These are phyloP conservation scores for Poecilia latipinna DNA, from an alignment of 2,113 vertebrate species.

Conservation along the genomic window DNA sequence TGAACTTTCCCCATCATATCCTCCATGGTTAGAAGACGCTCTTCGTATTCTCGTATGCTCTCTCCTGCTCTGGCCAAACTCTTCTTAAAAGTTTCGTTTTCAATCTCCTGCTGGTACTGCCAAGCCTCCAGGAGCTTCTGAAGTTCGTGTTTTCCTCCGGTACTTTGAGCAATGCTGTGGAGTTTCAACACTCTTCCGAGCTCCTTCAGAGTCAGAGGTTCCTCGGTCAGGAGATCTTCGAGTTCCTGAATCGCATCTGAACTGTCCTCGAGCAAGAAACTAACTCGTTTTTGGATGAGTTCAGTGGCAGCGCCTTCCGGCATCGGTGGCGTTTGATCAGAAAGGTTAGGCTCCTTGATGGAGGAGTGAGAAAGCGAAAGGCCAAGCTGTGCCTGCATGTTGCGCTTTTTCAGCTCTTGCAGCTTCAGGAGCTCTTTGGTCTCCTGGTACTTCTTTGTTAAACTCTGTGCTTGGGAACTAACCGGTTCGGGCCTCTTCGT, in stretches of 20 bases:
- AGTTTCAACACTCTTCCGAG: constrained; percentile 67
- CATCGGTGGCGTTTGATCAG: constrained; percentile 62
- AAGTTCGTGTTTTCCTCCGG: constrained; percentile 52
- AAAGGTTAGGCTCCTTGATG: constrained; percentile 74
- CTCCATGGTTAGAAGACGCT: constrained; percentile 78
- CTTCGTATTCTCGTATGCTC: constrained; percentile 77
- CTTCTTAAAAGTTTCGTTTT: constrained; percentile 75
- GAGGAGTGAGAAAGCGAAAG: constrained; percentile 79
- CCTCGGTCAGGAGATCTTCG: constrained; percentile 65
- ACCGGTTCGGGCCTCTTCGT: constrained; percentile 84
- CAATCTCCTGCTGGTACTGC: constrained; percentile 77
- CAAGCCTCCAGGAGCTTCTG: constrained; percentile 75
- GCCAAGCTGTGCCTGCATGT: constrained; percentile 86
- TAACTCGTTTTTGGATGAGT: constrained; percentile 67
- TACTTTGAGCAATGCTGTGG: constrained; percentile 61
- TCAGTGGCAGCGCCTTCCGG: constrained; percentile 66
- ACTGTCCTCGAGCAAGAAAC: constrained; percentile 71
- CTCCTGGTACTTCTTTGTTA: constrained; percentile 88
- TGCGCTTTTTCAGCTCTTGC: constrained; percentile 86
- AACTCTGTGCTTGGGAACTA: constrained; percentile 86
- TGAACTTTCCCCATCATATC: constrained; percentile 76
- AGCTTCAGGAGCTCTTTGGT: constrained; percentile 87
- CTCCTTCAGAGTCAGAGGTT: constrained; percentile 72
- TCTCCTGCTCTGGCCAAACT: constrained; percentile 78
- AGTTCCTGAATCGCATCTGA: constrained; percentile 75